Evolutionary conservation across 2,797 vertebrate species (phyloP), one percentile per base, ranked within the genome.

Genomic region (Argentina silus): DNA sequence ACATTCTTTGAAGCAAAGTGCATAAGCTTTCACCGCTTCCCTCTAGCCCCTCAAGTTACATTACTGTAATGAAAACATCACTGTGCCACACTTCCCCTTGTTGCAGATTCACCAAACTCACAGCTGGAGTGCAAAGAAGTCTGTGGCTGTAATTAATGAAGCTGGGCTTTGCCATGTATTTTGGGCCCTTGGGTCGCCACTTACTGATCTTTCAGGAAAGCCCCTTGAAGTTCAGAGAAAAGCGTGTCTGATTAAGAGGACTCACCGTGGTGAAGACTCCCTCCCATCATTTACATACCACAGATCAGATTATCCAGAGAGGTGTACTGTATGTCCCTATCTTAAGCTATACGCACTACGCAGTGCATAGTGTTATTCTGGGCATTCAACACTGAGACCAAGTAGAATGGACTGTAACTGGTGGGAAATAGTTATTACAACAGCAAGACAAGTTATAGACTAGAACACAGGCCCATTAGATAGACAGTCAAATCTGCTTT

Each of bases 191-290:
- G 65, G 7, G 71, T 75, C 65, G 68, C 72, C 66, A 76, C 74
- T 77, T 85, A 74, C 71, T 81, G 80, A 88, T 90, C 45, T 17
- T n/a, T n/a, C 76, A 87, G 78, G 78, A 81, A 63, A 67, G 63
- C 57, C 67, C 69, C 74, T 61, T 47, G 43, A 70, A 48, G 56
- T 70, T 27, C 56, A 60, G 44, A 48, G 21, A 27, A 67, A 51
- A 12, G 14, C 7, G 48, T 67, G 17, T 48, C 23, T 67, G 65
- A 67, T 53, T 36, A 67, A 53, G 48, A 17, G 21, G 27, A 53
- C 50, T 70, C 14, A 19, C 79, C 71, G 81, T 77, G 79, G 79
- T 7, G 70, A 84, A 76, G 75, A 67, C 78, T 77, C 74, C 75
- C 78, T 80, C 82, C 80, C 84, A 84, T 85, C 83, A 85, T 85